A percentile compares a stretch with the other conserved stretches of the same genome.
phyloP scores from a whole-genome alignment of 2,888 invertebrate species.

The Chaetogeoica ovagalla region DNA sequence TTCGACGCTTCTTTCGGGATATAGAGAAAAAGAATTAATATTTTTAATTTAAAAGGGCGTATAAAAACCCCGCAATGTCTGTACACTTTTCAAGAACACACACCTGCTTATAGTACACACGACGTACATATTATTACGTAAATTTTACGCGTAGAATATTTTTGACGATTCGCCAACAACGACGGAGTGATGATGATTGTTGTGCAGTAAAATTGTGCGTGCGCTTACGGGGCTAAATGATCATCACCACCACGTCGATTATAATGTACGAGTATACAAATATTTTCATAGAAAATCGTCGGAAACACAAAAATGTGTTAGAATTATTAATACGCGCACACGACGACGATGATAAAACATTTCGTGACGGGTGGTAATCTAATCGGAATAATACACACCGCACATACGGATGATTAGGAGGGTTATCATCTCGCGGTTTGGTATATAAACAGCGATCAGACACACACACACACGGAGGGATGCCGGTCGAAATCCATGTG shows the following conservation, averaged over 20 bases:
- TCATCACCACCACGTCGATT: too few species aligned
- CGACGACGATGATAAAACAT: neutral
- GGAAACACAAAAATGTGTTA: too few species aligned
- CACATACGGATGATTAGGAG: neutral
- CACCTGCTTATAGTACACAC: too few species aligned
- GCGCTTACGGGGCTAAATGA: neutral
- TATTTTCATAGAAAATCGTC: too few species aligned
- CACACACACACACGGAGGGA: neutral
- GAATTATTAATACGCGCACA: too few species aligned
- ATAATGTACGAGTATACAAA: too few species aligned
- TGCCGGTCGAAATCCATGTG: slow-evolving; percentile 15
- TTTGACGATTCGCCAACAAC: slow-evolving; percentile 24
- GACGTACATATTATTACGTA: neutral
- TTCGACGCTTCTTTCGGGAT: too few species aligned
- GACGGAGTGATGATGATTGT: neutral
- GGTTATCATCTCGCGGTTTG: slow-evolving; percentile 3
- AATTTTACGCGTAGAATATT: slow-evolving; percentile 40
- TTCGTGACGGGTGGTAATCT: slow-evolving; percentile 5
- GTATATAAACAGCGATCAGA: neutral
- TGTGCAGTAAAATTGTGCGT: too few species aligned
- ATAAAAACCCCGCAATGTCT: too few species aligned
- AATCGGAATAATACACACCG: neutral
- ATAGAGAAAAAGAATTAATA: too few species aligned
- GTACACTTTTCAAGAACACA: too few species aligned
- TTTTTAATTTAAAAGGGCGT: too few species aligned